Evolutionary conservation across 2,888 invertebrate species (phyloP).

Genomic region (Incurvaria masculella): DNA sequence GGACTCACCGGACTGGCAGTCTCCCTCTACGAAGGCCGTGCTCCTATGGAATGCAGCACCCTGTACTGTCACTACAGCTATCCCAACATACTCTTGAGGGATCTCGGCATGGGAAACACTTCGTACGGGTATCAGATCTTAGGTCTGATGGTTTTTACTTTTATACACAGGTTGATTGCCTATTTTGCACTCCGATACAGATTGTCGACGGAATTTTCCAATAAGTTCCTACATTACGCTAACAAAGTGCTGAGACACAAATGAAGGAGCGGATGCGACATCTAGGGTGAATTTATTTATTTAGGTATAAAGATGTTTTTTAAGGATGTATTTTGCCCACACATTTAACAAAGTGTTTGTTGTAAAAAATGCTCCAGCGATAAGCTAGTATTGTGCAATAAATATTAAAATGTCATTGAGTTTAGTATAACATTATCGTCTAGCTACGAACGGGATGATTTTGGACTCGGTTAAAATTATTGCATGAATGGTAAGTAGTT

Average conservation of each 20-base stretch:
- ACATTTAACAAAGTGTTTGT: too few species aligned
- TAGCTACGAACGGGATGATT: too few species aligned
- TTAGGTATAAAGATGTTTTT: too few species aligned
- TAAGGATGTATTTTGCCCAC: too few species aligned
- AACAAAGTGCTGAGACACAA: slow-evolving; percentile 54
- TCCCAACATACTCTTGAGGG: slow-evolving; percentile 58
- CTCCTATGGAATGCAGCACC: slow-evolving; percentile 57
- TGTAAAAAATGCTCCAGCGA: too few species aligned
- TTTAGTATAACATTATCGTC: too few species aligned
- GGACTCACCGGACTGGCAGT: slow-evolving; percentile 61
- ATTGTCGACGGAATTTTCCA: slow-evolving; percentile 54
- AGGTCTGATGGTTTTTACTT: slow-evolving; percentile 53
- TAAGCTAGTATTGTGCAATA: too few species aligned
- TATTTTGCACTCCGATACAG: slow-evolving; percentile 57
- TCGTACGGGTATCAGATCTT: slow-evolving; percentile 54
- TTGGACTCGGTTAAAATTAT: too few species aligned
- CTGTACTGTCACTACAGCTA: slow-evolving; percentile 57
- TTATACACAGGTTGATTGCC: slow-evolving; percentile 50
- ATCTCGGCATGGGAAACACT: slow-evolving; percentile 59
- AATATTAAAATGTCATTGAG: too few species aligned
- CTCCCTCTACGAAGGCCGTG: slow-evolving; percentile 59
- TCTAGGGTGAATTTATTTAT: background rate
- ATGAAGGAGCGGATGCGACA: slow-evolving; percentile 24
- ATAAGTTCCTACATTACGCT: slow-evolving; percentile 50
- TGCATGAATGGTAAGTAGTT: too few species aligned